phyloP scores from a whole-genome alignment of 2,797 vertebrate genomes.

The Spondyliosoma cantharus region DNA sequence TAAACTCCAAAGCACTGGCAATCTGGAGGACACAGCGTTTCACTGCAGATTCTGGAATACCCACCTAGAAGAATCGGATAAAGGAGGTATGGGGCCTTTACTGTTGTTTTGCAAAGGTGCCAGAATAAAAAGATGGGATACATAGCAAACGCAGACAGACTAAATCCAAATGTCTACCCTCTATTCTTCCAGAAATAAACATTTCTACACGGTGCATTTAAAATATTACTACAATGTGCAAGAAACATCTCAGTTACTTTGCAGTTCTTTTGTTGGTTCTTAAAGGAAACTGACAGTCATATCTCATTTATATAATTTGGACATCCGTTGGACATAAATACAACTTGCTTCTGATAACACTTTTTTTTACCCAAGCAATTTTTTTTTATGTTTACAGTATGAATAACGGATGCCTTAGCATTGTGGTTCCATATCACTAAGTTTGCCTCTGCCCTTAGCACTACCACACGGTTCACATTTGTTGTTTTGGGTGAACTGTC shows the following conservation, averaged over 20 bases:
- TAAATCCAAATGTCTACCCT: neutral
- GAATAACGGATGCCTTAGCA: too few species aligned
- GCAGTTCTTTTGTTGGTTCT: too few species aligned
- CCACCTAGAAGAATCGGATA: conserved; percentile 73
- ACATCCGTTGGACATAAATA: too few species aligned
- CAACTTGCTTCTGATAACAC: too few species aligned
- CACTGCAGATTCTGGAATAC: conserved; percentile 84
- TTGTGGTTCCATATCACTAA: neutral
- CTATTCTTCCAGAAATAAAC: neutral
- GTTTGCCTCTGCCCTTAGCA: too few species aligned
- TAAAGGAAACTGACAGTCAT: neutral
- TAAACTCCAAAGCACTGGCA: conserved; percentile 86
- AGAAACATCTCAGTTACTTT: too few species aligned
- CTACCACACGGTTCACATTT: too few species aligned
- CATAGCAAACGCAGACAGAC: neutral
- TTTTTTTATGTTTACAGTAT: too few species aligned
- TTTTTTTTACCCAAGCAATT: too few species aligned
- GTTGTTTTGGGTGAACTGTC: too few species aligned
- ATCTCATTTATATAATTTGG: neutral
- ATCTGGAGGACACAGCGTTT: conserved; percentile 87
- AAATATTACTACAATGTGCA: neutral
- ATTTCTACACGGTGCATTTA: neutral
- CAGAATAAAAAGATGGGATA: neutral
- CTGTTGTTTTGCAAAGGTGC: neutral
- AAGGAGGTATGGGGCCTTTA: neutral